Conservation (phyloP, 1,140 invertebrate species). For the Apolygus lucorum region DNA sequence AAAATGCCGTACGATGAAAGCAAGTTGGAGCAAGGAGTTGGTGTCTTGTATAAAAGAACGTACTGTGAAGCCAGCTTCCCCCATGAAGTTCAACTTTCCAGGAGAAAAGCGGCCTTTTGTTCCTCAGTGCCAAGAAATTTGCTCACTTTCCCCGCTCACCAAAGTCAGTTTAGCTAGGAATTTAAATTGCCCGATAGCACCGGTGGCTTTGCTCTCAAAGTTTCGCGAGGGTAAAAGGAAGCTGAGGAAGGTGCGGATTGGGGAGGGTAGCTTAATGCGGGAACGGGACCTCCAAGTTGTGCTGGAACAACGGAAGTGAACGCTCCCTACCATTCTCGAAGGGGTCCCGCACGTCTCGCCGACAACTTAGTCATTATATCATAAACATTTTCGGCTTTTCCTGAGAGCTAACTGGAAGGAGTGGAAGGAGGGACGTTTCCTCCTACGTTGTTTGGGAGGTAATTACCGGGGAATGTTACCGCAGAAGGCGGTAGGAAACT, state of each 20-base stretch:
- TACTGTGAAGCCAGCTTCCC: too few relatives aligned
- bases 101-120: neutral
- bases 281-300: neutral
- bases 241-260: neutral
- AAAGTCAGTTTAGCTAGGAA: conserved; percentile 10
- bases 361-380: conserved; percentile 1
- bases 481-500: neutral
- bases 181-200: conserved; percentile 6
- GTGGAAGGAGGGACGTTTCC: too few relatives aligned
- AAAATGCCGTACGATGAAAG: too few relatives aligned
- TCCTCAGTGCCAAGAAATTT: neutral
- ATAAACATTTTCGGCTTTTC: conserved; percentile 9
- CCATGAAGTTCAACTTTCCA: neutral
- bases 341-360: neutral
- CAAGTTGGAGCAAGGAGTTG: too few relatives aligned
- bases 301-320: neutral
- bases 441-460: too few relatives aligned
- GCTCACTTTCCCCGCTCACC: neutral
- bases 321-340: too few relatives aligned
- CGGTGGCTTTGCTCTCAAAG: neutral
- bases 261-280: neutral
- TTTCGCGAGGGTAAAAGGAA: neutral
- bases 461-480: neutral
- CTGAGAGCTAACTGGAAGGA: too few relatives aligned
- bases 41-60: too few relatives aligned